These are phyloP conservation scores for Neoniphon sammara DNA, from an alignment of 2,797 vertebrate species.

Conservation along the genomic window DNA sequence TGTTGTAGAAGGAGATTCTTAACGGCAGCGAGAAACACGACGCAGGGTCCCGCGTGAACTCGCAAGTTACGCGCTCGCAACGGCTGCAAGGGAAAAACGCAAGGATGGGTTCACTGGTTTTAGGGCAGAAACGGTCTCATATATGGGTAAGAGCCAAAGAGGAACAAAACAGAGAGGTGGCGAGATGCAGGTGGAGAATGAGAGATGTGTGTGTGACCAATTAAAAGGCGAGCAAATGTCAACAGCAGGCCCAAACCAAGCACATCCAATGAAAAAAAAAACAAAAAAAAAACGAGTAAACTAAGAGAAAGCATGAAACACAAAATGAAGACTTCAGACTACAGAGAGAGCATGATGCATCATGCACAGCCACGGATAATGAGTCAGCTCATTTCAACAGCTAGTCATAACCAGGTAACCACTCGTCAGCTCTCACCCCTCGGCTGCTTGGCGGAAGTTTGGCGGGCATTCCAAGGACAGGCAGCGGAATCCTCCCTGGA, in stretches of 20 bases:
- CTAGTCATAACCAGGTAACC: neutral
- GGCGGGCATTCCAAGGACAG: constrained; percentile 87
- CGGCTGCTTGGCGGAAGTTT: constrained; percentile 84
- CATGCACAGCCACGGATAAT: constrained; percentile 1
- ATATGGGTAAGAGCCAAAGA: neutral
- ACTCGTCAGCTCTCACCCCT: constrained; percentile 83
- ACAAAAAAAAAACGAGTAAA: neutral
- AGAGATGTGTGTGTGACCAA: neutral
- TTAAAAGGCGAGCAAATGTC: neutral
- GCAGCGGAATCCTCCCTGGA: constrained; percentile 91
- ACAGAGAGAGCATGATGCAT: neutral
- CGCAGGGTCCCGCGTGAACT: constrained; percentile 82
- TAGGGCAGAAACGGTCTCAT: constrained; percentile 3
- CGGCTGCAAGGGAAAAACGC: constrained; percentile 86
- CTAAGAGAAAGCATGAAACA: neutral
- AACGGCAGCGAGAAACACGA: constrained; percentile 88
- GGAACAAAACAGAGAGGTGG: neutral
- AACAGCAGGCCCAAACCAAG: neutral
- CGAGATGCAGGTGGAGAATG: neutral
- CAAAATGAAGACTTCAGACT: neutral
- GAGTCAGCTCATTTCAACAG: constrained; percentile 4
- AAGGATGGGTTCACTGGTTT: constrained; percentile 47
- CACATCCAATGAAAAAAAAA: constrained; percentile 4
- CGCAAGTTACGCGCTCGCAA: constrained; percentile 93
- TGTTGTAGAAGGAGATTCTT: constrained; percentile 93